phyloP scores from a whole-genome alignment of 2,113 vertebrate genomes.

The Petrocephalus zakoni region DNA sequence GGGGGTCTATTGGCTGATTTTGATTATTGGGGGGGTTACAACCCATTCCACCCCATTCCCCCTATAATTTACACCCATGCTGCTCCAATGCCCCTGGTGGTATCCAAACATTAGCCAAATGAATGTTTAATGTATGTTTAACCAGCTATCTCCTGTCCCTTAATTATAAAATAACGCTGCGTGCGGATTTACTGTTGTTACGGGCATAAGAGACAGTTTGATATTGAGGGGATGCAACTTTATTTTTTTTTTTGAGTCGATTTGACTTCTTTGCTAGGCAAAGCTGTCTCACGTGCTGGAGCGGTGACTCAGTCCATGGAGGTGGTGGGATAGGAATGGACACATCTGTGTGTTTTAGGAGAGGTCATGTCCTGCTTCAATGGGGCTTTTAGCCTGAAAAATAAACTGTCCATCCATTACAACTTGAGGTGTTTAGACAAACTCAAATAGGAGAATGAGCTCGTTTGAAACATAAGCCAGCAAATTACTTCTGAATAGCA shows the following conservation, averaged over 20 bases:
- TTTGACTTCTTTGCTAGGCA: not conserved
- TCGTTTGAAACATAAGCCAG: not conserved
- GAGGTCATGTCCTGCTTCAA: not conserved
- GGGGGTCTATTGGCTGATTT: not conserved
- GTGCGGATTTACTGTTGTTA: constrained; percentile 30
- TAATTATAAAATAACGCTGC: constrained; percentile 31
- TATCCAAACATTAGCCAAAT: not conserved
- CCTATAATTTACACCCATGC: not conserved
- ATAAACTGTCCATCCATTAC: not conserved
- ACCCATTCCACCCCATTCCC: not conserved
- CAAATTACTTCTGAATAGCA: not conserved
- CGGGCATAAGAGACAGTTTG: constrained; percentile 20
- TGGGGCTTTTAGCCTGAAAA: constrained; percentile 6
- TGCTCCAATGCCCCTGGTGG: not conserved
- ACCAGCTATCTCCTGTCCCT: not conserved
- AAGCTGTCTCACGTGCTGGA: not conserved
- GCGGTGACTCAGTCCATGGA: not conserved
- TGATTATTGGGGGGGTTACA: not conserved
- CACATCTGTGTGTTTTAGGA: not conserved
- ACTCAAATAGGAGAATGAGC: not conserved
- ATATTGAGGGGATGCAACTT: not conserved
- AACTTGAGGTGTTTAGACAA: not conserved
- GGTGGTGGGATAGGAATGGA: not conserved
- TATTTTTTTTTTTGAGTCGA: not conserved
- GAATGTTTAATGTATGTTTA: not conserved